Evolutionary conservation across 2,888 invertebrate species (phyloP).

Genomic region (Parnassius apollo): DNA sequence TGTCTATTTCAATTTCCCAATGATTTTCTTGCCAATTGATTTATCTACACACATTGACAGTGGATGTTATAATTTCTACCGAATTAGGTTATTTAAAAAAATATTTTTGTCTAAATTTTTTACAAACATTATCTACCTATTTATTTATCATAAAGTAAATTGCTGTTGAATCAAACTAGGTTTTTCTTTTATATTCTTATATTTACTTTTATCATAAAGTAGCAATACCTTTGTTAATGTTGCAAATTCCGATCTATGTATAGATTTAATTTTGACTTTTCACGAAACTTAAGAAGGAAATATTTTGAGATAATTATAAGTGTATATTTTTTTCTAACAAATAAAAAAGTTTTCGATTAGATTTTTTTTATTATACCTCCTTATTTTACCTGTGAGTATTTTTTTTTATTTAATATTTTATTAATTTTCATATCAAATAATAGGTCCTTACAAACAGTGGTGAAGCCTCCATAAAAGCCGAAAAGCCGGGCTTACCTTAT

Average conservation of each 20-base stretch:
- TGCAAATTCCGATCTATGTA: conserved; percentile 60
- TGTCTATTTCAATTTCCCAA: neutral
- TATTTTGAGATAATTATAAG: conserved; percentile 62
- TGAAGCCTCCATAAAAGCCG: no score
- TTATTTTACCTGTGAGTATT: no score
- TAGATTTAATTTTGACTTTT: conserved; percentile 40
- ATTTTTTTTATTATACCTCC: neutral
- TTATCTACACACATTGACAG: neutral
- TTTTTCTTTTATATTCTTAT: neutral
- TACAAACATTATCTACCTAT: no score
- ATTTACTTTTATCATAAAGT: conserved; percentile 1
- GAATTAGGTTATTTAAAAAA: no score
- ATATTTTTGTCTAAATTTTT: no score
- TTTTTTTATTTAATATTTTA: no score
- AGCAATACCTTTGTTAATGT: conserved; percentile 23
- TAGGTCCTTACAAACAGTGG: no score
- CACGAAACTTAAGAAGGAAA: conserved; percentile 42
- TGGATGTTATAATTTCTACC: neutral
- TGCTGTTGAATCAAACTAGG: no score
- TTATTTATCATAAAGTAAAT: neutral
- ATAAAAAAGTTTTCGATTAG: conserved; percentile 41
- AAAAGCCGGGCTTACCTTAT: no score
- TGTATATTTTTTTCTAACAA: conserved; percentile 66
- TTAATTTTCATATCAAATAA: no score
- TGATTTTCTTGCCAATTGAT: neutral